Conservation (phyloP, 2,888 invertebrate genomes). For the Metalampra italica region DNA sequence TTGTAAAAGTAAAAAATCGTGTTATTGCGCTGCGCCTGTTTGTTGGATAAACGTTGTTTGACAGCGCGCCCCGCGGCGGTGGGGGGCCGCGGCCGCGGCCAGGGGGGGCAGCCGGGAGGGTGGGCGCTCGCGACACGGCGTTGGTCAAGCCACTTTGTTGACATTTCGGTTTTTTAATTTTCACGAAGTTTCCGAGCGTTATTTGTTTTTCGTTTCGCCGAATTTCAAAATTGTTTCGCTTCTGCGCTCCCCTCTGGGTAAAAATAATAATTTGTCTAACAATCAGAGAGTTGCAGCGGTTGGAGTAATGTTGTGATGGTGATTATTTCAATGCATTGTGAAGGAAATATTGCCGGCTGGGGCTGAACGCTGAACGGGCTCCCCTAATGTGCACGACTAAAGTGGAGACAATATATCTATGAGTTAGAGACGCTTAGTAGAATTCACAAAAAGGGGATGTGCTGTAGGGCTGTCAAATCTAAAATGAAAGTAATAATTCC, state of each 20-base stretch:
- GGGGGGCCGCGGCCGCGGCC: conserved; percentile 21
- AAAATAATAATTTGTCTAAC: conserved; percentile 31
- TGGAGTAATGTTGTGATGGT: conserved; percentile 44
- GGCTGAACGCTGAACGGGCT: conserved; percentile 34
- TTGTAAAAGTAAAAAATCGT: conserved; percentile 55
- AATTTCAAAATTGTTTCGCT: conserved; percentile 21
- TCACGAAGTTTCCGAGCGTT: conserved; percentile 30
- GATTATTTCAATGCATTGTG: conserved; percentile 60
- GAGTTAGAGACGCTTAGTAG: conserved; percentile 59
- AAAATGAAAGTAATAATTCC: not conserved
- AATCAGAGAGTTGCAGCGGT: conserved; percentile 22
- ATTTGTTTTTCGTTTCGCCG: conserved; percentile 30
- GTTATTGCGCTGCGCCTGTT: conserved; percentile 61
- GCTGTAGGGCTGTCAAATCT: conserved; percentile 39
- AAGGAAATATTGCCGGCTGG: conserved; percentile 44
- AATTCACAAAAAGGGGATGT: conserved; percentile 45
- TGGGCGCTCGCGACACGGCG: conserved; percentile 26
- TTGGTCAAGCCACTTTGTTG: conserved; percentile 47
- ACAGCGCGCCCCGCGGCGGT: conserved; percentile 40
- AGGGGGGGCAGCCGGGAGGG: conserved; percentile 21
- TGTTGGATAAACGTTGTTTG: conserved; percentile 70
- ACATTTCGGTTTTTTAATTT: conserved; percentile 55
- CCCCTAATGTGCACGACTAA: conserved; percentile 58
- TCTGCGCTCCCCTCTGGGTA: conserved; percentile 10
- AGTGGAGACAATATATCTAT: conserved; percentile 60